Evolutionary conservation across 30 jellyfish, hydroid and myxozoan species (phyloP), one percentile per base, ranked within the genome.

Genomic region (Nemopilema nomurai): DNA sequence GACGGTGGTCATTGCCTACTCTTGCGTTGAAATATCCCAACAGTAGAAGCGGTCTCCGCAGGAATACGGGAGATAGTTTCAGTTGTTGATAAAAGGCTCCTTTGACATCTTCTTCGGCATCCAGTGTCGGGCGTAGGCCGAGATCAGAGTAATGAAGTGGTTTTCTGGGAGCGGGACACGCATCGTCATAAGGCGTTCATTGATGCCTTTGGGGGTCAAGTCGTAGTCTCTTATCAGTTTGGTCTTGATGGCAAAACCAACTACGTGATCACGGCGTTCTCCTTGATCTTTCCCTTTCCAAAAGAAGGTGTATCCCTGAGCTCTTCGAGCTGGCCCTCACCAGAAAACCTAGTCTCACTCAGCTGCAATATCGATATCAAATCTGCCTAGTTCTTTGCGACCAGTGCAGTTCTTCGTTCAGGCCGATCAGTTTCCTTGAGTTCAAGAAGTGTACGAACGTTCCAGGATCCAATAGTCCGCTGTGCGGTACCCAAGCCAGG

Each of bases 381-480:
- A 77, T 24, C 85, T 0, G n/a, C 32, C 68, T 8, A 77, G 88
- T 17, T 77, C 86, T 28, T 51, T 8, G 88, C 81, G 19, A 77
- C 72, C 52, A 77, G 62, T 19, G 88, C 88, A 19, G 88, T 33
- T 18, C 85, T 51, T 13, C 85, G 82, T 57, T 77, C 88, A 19
- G 85, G 88, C 22, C 88, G 26, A 51, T 25, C 19, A 77, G 83
- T 25, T 24, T 33, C 20, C 19, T 51, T 24, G 64, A 24, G 24
- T n/a, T 77, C 88, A 26, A 77, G 28, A 27, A 77, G 85, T 23
- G 88, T 77, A 23, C 88, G 26, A 19, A 77, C 88, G 29, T 77
- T 77, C 88, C 88, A 77, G 8, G 84, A 51, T 22, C 80, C 81
- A 50, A 77, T n/a, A 21, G 0, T 77, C 80, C 51, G 72, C 28